Evolutionary conservation across 2,888 invertebrate genomes (phyloP).

Genomic region (Tinea semifulvella): DNA sequence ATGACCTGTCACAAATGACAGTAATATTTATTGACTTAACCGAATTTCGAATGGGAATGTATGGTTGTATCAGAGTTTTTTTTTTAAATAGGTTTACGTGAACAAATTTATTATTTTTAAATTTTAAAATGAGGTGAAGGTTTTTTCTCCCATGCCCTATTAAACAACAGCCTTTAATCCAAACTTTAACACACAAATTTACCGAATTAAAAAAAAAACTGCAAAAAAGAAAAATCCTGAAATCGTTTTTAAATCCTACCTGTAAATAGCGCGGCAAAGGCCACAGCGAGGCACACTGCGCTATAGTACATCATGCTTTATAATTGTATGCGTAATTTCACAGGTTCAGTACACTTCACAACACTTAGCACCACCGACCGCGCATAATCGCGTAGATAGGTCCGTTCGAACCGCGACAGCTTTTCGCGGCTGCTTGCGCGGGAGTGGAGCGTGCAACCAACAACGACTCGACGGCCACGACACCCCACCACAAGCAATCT

Average conservation of each 20-base stretch:
- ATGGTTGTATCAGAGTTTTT: too few species aligned
- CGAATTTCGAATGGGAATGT: too few species aligned
- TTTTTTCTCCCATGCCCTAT: too few species aligned
- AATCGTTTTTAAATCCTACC: constrained; percentile 28
- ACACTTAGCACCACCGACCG: constrained; percentile 55
- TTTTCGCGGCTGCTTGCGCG: constrained; percentile 47
- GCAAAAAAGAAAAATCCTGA: background rate
- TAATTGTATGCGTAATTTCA: constrained; percentile 3
- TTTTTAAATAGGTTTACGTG: too few species aligned
- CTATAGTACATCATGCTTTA: constrained; percentile 48
- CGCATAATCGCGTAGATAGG: constrained; percentile 35
- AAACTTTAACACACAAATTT: background rate
- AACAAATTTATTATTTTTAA: too few species aligned
- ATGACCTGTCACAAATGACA: too few species aligned
- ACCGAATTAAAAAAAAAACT: background rate
- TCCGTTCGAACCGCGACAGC: constrained; percentile 43
- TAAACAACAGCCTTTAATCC: too few species aligned
- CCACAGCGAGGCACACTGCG: constrained; percentile 39
- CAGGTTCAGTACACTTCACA: constrained; percentile 27
- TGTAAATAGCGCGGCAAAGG: constrained; percentile 42
- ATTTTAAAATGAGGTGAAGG: too few species aligned
- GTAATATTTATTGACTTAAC: too few species aligned
- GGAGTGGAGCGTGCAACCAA: constrained; percentile 28
- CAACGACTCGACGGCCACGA: constrained; percentile 1
- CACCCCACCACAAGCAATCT: constrained; percentile 9